Evolutionary conservation across 2,888 invertebrate genomes (phyloP), one percentile per base, ranked within the genome.

Genomic region (Leptopilina drosophilae): DNA sequence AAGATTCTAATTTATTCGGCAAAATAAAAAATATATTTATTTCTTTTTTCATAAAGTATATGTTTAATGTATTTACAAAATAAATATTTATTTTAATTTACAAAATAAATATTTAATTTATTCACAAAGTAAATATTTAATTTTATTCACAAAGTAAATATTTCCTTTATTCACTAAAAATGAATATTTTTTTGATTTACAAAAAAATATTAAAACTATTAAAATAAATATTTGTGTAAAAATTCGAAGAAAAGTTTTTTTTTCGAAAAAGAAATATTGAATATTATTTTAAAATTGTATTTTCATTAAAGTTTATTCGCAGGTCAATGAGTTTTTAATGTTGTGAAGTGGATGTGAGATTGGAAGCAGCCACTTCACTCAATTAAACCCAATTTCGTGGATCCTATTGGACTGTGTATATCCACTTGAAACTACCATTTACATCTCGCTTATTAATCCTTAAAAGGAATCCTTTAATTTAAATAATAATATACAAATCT

Each of bases 321-420:
- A 73, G 53, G 82, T 84, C 79, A 79, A n/a, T 80, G 83, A 80
- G 79, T 83, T n/a, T n/a, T 81, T 79, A 77, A 83, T 80, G 77
- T 80, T 76, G n/a, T 77, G 77, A n/a, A 81, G 83, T 66, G 62
- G 42, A 42, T 65, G 80, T 81, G 73, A 69, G 79, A 77, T 77
- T 82, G 83, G 78, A 76, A 77, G 78, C 79, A 81, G 81, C 77
- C 83, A 85, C 87, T 87, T 85, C 78, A 80, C 80, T 79, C 85
- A 85, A 86, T 88, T 87, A 85, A 86, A 87, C 80, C 81, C 85
- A 86, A 88, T 87, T 88, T 85, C 82, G 84, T 64, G 83, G 65
- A 81, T 80, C 83, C 78, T 78, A 80, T 77, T 76, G 78, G 80
- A 81, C 79, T 49, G 12, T 49, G 12, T 78, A 76, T 81, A 83